Evolutionary conservation across 2,888 invertebrate genomes (phyloP), one percentile per base, ranked within the genome.

Genomic region (Orchesella flavescens): DNA sequence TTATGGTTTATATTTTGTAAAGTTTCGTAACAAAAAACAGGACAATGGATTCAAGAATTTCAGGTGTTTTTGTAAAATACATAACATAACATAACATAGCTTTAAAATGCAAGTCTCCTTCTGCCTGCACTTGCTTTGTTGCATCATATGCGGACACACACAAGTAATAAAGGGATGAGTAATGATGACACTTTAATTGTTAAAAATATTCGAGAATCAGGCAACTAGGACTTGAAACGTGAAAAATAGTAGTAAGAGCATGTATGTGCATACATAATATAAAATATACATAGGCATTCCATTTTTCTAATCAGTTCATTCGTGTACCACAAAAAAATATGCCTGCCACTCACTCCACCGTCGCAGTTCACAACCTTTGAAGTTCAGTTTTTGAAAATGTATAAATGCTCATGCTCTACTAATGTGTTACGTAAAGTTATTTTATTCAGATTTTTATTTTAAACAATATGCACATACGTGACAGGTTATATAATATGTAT

Each of bases 171-270:
- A 74, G 59, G 80, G 80, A 81, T 81, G 80, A 81, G 80, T 81
- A 74, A 81, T 81, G 80, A 81, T 81, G 80, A 81, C 80, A 79
- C 74, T 81, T 81, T 81, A 81, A 81, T 81, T 74, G 80, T 81
- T 68, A 34, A 55, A 81, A 68, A 81, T 74, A 68, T 74, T 59
- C 13, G 21, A 74, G 66, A 81, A 74, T 74, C 65, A 81, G 80
- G 80, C 80, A 80, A 81, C 57, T 81, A 61, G 73, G 73, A 68
- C 73, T 68, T 55, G n/a, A n/a, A n/a, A n/a, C n/a, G n/a, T n/a
- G n/a, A n/a, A n/a, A n/a, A n/a, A n/a, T n/a, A n/a, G n/a, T 61
- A 49, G 2, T 12, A 10, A 49, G 34, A 10, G 21, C 23, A 4
- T 43, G n/a, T 66, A 24, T 57, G 9, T 61, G 61, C 61, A 2